Conservation (phyloP, 64 coral and sea anemone species). For the Pachyseris speciosa region DNA sequence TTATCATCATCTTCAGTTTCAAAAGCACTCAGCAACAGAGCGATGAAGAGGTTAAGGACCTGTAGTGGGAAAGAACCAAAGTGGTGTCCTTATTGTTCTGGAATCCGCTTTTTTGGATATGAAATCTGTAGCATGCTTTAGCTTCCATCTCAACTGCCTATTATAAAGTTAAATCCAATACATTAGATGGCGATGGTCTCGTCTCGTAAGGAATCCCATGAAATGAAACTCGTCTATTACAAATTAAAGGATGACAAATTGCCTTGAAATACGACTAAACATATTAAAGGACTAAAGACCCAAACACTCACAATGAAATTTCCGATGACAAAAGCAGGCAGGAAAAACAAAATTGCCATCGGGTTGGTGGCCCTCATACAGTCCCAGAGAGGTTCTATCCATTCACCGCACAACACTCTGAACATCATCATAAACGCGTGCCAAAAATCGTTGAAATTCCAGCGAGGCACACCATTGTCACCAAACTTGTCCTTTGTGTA, state of each 20-base stretch:
- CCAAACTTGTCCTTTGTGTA: slow-evolving; percentile 82
- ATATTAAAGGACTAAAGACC: too few species aligned
- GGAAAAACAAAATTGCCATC: slow-evolving; percentile 73
- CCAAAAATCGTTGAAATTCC: slow-evolving; percentile 95
- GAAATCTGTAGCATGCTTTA: not conserved
- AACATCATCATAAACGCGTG: slow-evolving; percentile 99
- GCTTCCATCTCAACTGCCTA: too few species aligned
- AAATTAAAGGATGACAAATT: too few species aligned
- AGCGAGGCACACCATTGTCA: slow-evolving; percentile 68
- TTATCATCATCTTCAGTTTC: slow-evolving; percentile 49
- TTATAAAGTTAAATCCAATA: too few species aligned
- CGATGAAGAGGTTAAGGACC: slow-evolving; percentile 96
- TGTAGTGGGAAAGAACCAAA: not conserved
- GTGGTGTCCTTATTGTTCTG: not conserved
- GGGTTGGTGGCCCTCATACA: slow-evolving; percentile 87
- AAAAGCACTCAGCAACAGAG: slow-evolving; percentile 91
- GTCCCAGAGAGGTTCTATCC: slow-evolving; percentile 93
- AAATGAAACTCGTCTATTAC: too few species aligned
- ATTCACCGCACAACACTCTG: slow-evolving; percentile 92
- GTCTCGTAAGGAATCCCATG: too few species aligned
- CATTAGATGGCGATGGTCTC: too few species aligned
- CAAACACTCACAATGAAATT: slow-evolving; percentile 92
- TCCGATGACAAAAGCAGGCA: slow-evolving; percentile 83
- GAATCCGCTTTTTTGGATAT: too few species aligned
- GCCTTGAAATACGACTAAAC: too few species aligned